Base-by-base conservation (phyloP, 2,888 invertebrate species). In the Drosophila prolongata region DNA sequence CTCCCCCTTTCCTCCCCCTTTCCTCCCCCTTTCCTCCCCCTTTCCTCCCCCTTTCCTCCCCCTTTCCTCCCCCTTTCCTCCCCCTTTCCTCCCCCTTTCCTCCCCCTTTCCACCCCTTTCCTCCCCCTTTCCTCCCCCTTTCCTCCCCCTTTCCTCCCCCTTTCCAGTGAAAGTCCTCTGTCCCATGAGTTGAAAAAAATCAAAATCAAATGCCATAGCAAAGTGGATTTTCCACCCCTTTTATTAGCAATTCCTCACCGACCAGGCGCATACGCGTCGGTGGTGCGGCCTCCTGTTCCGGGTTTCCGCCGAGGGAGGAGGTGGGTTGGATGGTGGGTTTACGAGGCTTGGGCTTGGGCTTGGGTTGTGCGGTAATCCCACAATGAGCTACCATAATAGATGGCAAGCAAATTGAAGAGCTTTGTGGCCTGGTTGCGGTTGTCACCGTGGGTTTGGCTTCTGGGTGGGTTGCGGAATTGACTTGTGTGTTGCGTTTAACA, bases 151-250 rank as follows among this genome's bases (percentile, higher is more conserved):
- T 19, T 24, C 30, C 30, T 30, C 30, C 14, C 57, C 38, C 35
- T 14, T 40, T 30, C 19, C 64, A 43, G 43, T 42, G 34, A 44
- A 37, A 60, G 34, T 47, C 40, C n/a, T 6, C 56, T 53, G 59
- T 55, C 62, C 67, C 66, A 53, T 19, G 68, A 86, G 72, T 67
- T 69, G 75, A 77, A 76, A 76, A 72, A 81, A 84, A 87, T 87
- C 89, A 81, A 83, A 90, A 90, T 90, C 89, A 90, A 90, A 90
- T 88, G 85, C 89, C 90, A 81, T 87, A 80, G 81, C 89, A 90
- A 90, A 90, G 90, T 87, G 87, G 88, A 87, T 89, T 90, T 89
- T 89, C 90, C 90, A 90, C 90, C 89, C 89, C 80, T 90, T 85
- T 84, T 83, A 86, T 84, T 87, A 83, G 84, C 89, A 81, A 89